phyloP scores from a whole-genome alignment of 2,888 invertebrate genomes.

The Melinaea menophilus region DNA sequence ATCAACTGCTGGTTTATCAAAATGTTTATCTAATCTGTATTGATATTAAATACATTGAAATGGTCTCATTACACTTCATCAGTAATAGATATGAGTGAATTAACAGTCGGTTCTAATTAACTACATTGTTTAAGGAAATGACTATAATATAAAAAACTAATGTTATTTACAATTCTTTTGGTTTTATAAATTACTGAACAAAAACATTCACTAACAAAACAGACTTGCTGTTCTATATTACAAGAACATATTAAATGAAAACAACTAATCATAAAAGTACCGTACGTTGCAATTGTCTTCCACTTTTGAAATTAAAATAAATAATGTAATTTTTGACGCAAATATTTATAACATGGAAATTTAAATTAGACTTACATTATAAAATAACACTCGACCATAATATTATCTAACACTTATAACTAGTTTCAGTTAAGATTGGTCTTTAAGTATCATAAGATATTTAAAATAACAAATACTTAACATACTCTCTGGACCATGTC shows the following conservation, averaged over 20 bases:
- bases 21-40: constrained; percentile 1
- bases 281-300: not conserved
- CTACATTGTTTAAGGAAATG: no score
- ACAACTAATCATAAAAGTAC: not conserved
- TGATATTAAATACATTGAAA: not conserved
- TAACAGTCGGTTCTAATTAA: no score
- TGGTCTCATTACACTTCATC: no score
- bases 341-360: not conserved
- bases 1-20: not conserved
- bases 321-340: not conserved
- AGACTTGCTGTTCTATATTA: not conserved
- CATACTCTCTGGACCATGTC: no score
- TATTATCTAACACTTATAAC: constrained; percentile 33
- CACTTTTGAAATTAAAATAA: not conserved
- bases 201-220: not conserved
- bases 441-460: not conserved
- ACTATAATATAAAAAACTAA: no score
- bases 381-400: constrained; percentile 19
- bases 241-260: not conserved
- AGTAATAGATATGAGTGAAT: no score
- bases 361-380: constrained; percentile 3
- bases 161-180: no score
- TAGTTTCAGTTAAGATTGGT: constrained; percentile 4
- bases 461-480: not conserved
- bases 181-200: not conserved